These are phyloP conservation scores for Eclectus roratus DNA, from an alignment of 2,113 vertebrate genomes.

Conservation along the genomic window DNA sequence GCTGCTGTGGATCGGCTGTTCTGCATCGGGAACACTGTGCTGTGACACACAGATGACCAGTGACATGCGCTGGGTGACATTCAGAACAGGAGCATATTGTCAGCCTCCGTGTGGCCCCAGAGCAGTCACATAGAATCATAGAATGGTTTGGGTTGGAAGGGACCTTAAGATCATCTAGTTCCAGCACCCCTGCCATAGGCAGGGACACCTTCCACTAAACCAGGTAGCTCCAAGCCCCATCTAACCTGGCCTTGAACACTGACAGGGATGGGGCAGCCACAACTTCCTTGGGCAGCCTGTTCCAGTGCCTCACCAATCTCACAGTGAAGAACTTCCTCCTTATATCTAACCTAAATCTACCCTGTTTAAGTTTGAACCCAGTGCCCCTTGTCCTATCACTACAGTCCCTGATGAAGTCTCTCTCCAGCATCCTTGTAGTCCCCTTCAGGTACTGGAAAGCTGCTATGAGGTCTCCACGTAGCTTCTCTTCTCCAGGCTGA, in stretches of 20 bases:
- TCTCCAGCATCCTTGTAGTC: not conserved
- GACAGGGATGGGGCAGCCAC: not conserved
- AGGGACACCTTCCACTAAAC: not conserved
- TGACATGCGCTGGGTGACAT: not conserved
- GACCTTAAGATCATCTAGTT: not conserved
- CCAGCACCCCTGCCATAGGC: not conserved
- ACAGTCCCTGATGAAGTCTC: not conserved
- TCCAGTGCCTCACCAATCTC: not conserved
- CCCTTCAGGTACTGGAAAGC: not conserved
- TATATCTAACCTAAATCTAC: not conserved
- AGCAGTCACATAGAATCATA: not conserved
- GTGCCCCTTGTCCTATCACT: not conserved
- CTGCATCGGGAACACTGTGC: rapidly evolving
- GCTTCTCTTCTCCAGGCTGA: not conserved
- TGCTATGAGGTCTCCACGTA: not conserved
- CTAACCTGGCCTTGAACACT: not conserved
- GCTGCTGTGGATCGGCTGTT: not conserved
- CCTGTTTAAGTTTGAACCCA: not conserved
- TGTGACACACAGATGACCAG: rapidly evolving
- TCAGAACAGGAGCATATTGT: not conserved
- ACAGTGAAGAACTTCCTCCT: not conserved
- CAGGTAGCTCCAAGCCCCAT: not conserved
- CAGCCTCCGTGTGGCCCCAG: not conserved
- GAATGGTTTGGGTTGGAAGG: not conserved
- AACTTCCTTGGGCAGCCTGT: not conserved